Conservation (phyloP, 2,113 vertebrate species). For the Corydoras maculifer region DNA sequence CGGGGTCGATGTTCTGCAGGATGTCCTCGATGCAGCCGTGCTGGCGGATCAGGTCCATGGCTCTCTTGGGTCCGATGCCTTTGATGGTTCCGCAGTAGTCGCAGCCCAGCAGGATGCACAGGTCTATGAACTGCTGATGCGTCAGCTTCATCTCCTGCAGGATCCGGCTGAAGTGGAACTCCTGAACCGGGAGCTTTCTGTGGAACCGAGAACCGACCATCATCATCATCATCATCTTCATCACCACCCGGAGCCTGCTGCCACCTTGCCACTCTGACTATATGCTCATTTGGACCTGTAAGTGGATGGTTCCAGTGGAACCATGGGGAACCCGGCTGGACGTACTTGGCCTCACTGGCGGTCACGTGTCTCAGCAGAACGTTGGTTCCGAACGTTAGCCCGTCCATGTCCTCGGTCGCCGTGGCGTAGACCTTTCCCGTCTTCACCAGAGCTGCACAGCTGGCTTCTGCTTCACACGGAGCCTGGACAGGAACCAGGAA, state of each 20-base stretch:
- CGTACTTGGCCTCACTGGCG: conserved; percentile 86
- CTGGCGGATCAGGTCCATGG: conserved; percentile 88
- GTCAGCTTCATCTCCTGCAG: conserved; percentile 79
- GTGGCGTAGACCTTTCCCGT: conserved; percentile 86
- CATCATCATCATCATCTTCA: too few relatives aligned
- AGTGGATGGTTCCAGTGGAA: too few relatives aligned
- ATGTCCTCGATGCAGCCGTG: conserved; percentile 89
- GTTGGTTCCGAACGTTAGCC: conserved; percentile 87
- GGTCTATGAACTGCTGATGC: conserved; percentile 87
- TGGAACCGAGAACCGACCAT: neutral
- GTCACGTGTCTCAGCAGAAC: conserved; percentile 91
- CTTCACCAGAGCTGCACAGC: conserved; percentile 79
- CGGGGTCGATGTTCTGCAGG: conserved; percentile 78
- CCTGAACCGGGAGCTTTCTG: conserved; percentile 94
- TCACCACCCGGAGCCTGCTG: too few relatives aligned
- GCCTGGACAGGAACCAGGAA: conserved; percentile 56
- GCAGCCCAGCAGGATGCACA: conserved; percentile 92
- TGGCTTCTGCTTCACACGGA: conserved; percentile 90
- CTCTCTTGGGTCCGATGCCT: conserved; percentile 91
- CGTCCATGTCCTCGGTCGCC: conserved; percentile 95
- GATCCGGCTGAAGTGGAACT: conserved; percentile 82
- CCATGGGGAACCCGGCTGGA: neutral
- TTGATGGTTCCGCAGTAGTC: conserved; percentile 96
- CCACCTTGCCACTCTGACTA: too few relatives aligned
- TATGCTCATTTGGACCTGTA: too few relatives aligned